Base-by-base conservation (phyloP, 2,113 vertebrate species). In the Gymnocephalus cernua region DNA sequence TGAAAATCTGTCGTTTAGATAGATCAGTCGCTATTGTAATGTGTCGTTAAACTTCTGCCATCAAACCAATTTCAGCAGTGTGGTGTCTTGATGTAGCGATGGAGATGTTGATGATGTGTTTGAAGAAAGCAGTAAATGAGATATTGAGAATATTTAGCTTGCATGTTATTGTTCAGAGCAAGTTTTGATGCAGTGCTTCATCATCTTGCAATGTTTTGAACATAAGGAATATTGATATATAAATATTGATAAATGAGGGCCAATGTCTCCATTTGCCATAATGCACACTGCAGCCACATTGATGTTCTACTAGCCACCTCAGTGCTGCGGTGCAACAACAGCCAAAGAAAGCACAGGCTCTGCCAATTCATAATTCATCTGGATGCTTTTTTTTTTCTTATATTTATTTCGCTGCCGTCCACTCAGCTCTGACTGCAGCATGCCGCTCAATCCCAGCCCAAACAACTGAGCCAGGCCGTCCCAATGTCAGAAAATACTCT, bases 331-430 rank as follows among this genome's bases (percentile, higher is more conserved):
- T 51, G 67, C 63, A 64, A 83, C 59, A 64, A 83, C 69, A 48
- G 67, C 61, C 64, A 78, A 77, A 85, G 44, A 82, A 77, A 87
- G 78, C 54, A 76, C 71, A 87, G 74, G n/a, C 82, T 71, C 83
- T 79, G 84, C 88, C 83, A 79, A 93, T 94, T 92, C 79, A 92
- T 93, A 87, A 93, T 93, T 90, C 86, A 93, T 93, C 68, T 72
- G 69, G 76, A 77, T 74, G 76, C 64, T 83, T 85, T 83, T 80
- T 83, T 80, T 73, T 29, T 8, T 47, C 58, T 81, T 77, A 77
- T 90, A 70, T 90, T 91, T 92, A 74, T 89, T 83, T 90, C 80
- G 69, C 62, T 68, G 66, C 66, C 32, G 58, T 86, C 84, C 78
- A 63, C 82, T 77, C 70, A 61, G 72, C 68, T 50, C 80, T 79